A percentile compares a stretch with the other conserved stretches of the same genome.
Evolutionary conservation across 2,888 invertebrate genomes (phyloP).

Genomic region (Phyllotreta cruciferae): DNA sequence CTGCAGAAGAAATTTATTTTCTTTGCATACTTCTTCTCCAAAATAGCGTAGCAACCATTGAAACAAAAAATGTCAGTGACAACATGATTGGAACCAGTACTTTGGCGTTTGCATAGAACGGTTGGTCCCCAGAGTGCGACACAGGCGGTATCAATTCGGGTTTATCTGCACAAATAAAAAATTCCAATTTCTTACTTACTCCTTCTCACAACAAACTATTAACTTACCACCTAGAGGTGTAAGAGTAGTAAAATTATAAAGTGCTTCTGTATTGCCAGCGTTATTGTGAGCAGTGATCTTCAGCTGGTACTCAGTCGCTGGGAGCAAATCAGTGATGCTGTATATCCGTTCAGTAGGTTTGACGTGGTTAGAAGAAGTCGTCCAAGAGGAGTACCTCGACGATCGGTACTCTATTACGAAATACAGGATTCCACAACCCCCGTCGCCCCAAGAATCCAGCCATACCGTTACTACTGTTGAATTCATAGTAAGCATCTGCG

Average conservation of each 20-base stretch:
- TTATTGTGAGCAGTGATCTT: constrained; percentile 85
- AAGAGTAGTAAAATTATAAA: constrained; percentile 86
- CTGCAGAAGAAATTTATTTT: too few relatives aligned
- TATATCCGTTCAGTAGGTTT: constrained; percentile 82
- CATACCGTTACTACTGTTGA: constrained; percentile 86
- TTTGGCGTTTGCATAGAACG: constrained; percentile 71
- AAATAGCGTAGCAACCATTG: constrained; percentile 73
- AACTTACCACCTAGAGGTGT: constrained; percentile 75
- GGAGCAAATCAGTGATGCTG: constrained; percentile 78
- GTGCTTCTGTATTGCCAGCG: constrained; percentile 82
- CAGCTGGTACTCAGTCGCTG: constrained; percentile 77
- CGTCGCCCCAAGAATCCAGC: constrained; percentile 88
- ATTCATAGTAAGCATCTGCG: constrained; percentile 83
- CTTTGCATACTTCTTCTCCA: constrained; percentile 69
- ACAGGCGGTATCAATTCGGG: constrained; percentile 73
- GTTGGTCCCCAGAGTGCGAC: constrained; percentile 70
- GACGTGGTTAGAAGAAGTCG: constrained; percentile 81
- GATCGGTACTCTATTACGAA: constrained; percentile 83
- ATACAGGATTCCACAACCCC: constrained; percentile 86
- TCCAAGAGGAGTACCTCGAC: constrained; percentile 74
- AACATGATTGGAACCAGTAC: constrained; percentile 70
- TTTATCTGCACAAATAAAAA: constrained; percentile 56
- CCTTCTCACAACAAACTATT: background rate
- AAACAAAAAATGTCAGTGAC: constrained; percentile 71
- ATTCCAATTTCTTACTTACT: background rate